phyloP scores from a whole-genome alignment of 2,888 invertebrate species.

The Drosophila kuntzei region DNA sequence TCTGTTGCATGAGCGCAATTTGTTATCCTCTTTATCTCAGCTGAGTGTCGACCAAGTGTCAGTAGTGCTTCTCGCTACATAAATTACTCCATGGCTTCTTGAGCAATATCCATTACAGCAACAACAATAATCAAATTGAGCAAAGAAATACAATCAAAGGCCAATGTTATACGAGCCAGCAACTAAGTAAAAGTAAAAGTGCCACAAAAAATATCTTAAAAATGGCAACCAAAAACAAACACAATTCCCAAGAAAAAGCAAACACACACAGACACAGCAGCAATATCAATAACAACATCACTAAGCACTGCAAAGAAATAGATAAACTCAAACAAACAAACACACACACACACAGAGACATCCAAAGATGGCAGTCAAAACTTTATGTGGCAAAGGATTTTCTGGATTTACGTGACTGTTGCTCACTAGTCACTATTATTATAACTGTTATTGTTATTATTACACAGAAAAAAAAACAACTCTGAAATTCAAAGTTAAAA shows the following conservation, averaged over 20 bases:
- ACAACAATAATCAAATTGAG: constrained; percentile 40
- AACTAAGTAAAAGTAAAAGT: constrained; percentile 23
- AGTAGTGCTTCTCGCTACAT: constrained; percentile 75
- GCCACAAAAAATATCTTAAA: constrained; percentile 22
- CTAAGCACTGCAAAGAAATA: constrained; percentile 24
- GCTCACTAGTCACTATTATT: constrained; percentile 28
- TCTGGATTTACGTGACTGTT: constrained; percentile 55
- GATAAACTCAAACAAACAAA: constrained; percentile 21
- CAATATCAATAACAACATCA: constrained; percentile 15
- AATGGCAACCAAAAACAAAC: constrained; percentile 30
- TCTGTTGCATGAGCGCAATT: constrained; percentile 80
- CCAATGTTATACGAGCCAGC: constrained; percentile 7
- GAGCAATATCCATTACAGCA: constrained; percentile 52
- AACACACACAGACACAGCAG: constrained; percentile 10
- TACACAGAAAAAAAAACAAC: no score
- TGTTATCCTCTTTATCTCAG: constrained; percentile 81
- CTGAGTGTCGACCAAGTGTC: constrained; percentile 79
- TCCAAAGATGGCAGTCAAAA: constrained; percentile 21
- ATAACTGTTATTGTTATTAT: constrained; percentile 32
- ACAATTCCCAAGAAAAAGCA: constrained; percentile 6
- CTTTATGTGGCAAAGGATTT: constrained; percentile 31
- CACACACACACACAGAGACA: constrained; percentile 4
- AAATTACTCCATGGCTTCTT: constrained; percentile 69
- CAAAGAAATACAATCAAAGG: constrained; percentile 44
- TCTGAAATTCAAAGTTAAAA: no score